Evolutionary conservation across 2,797 vertebrate species (phyloP).

Genomic region (Champsocephalus esox): DNA sequence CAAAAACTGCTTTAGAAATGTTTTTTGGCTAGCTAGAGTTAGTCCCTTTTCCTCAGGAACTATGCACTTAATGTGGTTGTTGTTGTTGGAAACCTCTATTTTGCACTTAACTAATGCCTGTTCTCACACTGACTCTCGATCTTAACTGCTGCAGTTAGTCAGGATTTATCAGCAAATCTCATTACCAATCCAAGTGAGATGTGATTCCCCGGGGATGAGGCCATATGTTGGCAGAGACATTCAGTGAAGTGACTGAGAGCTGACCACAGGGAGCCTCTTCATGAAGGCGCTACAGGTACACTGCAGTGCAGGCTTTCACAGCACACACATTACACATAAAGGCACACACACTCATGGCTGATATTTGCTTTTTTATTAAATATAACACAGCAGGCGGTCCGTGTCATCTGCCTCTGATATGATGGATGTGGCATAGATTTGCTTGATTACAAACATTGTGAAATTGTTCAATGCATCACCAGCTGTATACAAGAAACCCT

Average conservation of each 20-base stretch:
- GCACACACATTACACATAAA: constrained; percentile 2
- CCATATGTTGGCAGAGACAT: constrained; percentile 58
- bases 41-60: neutral
- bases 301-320: constrained; percentile 42
- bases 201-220: constrained; percentile 30
- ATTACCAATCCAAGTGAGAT: constrained; percentile 24
- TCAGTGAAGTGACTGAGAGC: constrained; percentile 36
- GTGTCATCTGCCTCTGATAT: neutral
- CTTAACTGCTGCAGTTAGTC: constrained; percentile 7
- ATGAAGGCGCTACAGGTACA: constrained; percentile 34
- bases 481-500: neutral
- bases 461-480: neutral
- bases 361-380: constrained; percentile 19
- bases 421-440: constrained; percentile 18
- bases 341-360: constrained; percentile 12
- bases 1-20: neutral
- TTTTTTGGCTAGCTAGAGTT: neutral
- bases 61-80: neutral
- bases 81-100: neutral
- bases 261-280: constrained; percentile 33
- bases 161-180: constrained; percentile 4
- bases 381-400: neutral
- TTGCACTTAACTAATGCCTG: neutral
- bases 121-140: constrained; percentile 13
- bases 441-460: neutral